Conservation (phyloP, 2,888 invertebrate genomes). For the Macrosoma leucophasiata region DNA sequence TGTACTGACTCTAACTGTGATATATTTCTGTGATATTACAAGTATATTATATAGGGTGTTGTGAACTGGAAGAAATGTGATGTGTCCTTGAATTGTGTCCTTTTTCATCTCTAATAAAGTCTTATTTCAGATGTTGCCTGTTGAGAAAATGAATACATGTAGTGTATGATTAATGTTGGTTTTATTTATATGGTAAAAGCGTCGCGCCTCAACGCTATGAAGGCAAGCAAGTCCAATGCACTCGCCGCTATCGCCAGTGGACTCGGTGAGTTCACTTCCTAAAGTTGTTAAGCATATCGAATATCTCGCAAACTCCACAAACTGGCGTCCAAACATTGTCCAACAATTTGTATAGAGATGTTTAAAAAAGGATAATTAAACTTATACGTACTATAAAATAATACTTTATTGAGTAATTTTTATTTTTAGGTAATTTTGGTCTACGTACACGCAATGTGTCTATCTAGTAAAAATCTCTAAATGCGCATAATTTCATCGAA, state of each 20-base stretch:
- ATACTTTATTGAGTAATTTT: too few relatives aligned
- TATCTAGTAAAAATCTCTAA: too few relatives aligned
- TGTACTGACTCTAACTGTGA: slow-evolving; percentile 52
- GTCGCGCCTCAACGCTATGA: slow-evolving; percentile 82
- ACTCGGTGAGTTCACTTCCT: slow-evolving; percentile 86
- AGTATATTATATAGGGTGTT: too few relatives aligned
- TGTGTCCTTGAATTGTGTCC: slow-evolving; percentile 41
- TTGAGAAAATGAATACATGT: slow-evolving; percentile 56
- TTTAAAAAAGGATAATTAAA: too few relatives aligned
- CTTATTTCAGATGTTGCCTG: slow-evolving; percentile 69
- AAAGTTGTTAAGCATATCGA: slow-evolving; percentile 20
- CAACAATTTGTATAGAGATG: too few relatives aligned
- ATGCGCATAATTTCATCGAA: too few relatives aligned
- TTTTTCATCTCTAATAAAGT: slow-evolving; percentile 58
- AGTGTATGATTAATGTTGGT: slow-evolving; percentile 72
- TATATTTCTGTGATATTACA: slow-evolving; percentile 33
- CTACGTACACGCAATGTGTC: too few relatives aligned
- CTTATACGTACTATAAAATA: too few relatives aligned
- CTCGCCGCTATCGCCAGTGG: slow-evolving; percentile 92
- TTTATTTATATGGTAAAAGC: slow-evolving; percentile 79
- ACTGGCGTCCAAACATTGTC: too few relatives aligned
- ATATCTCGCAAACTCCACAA: slow-evolving; percentile 29
- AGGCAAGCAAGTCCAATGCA: slow-evolving; percentile 86
- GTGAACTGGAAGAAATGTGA: slow-evolving; percentile 40
- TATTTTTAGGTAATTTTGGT: too few relatives aligned